A percentile compares a stretch with the other conserved stretches of the same genome.
Conservation (phyloP, 2,113 vertebrate species). For the Mus musculus region GRCm39 chr1:82025001-82025500, state of each 20-base stretch:
- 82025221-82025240: background rate
- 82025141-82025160: slow-evolving; percentile 27
- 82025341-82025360: slow-evolving; percentile 46
- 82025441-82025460: background rate
- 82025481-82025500: background rate
- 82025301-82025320: background rate
- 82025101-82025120: background rate
- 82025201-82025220: background rate
- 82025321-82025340: background rate
- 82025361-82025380: slow-evolving; percentile 9
- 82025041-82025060: background rate
- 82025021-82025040: background rate
- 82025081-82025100: background rate
- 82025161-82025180: slow-evolving; percentile 16
- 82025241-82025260: background rate
- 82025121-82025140: background rate
- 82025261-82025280: slow-evolving; percentile 19
- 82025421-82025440: background rate
- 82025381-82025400: background rate
- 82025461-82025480: background rate
- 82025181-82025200: background rate
- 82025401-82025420: background rate
- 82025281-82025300: background rate
- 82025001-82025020: background rate
- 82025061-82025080: background rate